Evolutionary conservation across 2,113 vertebrate species (phyloP), one percentile per base, ranked within the genome.

Genomic region (Okapia johnstoni): DNA sequence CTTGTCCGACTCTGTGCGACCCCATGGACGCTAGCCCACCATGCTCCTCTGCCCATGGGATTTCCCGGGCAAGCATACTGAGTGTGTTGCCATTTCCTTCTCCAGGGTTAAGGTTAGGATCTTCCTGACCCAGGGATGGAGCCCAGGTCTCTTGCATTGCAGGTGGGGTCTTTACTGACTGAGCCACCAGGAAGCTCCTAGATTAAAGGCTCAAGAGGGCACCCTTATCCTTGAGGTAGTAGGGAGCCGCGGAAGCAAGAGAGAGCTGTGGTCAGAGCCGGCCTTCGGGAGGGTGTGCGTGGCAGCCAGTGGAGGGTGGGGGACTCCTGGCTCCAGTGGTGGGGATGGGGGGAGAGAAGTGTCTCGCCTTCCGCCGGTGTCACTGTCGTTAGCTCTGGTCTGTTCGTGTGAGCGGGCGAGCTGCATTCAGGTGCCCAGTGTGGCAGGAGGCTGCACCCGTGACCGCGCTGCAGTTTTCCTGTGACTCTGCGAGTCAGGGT

Each of bases 321-420:
- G 11, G 70, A 52, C 60, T 2, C 5, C 85, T 7, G 13, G 52
- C 52, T 33, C 61, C 61, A 66, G 61, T 9, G 33, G 61, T 19
- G 61, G n/a, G 21, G 5, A 36, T 0, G 0, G 36, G 1, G 23
- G 0, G 6, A 19, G 13, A n/a, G 48, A n/a, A 2, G 48, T 10
- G 15, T 30, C 26, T 50, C 15, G 1, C 17, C 28, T 73, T 19
- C 36, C 26, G 0, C 16, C 6, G 0, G 3, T 1, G 4, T 43
- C 30, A 0, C n/a, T 1, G 55, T 43, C 16, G 6, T n/a, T 25
- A 16, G 40, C 66, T 33, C 8, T 23, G 33, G 2, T n/a, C 57
- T 36, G 1, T 9, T 7, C 6, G 19, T 16, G 12, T 2, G 10
- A 10, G 33, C 2, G 1, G 28, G 40, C 9, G 5, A 0, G 43